Evolutionary conservation across 2,113 vertebrate genomes (phyloP), one percentile per base, ranked within the genome.

Genomic region (Carassius auratus): DNA sequence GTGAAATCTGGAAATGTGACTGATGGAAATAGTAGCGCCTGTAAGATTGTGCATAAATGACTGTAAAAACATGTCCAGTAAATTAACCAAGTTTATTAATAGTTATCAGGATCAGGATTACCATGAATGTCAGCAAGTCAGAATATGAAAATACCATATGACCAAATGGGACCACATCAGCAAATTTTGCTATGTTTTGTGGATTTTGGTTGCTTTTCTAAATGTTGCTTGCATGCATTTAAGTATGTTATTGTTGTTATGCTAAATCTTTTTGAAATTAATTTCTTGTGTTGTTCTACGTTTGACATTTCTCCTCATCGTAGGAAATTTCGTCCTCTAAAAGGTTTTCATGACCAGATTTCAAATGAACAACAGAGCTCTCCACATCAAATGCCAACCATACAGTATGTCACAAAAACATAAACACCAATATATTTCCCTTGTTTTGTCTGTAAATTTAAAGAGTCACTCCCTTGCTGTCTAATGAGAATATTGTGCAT

Each of bases 11-110:
- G 3, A 83, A 76, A 85, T 83, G 83, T 90, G 82, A 81, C 88
- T 82, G 80, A 87, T 13, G 88, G 84, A 90, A 90, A 91, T 88
- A 92, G 59, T 92, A 91, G 86, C 88, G 89, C 89, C 86, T 82
- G 81, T 87, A 68, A 78, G 84, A 87, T 38, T 89, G 87, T 87
- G 81, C 79, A 42, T 89, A 64, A 89, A 90, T 84, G 59, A 83
- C 84, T n/a, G 36, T 50, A 86, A 86, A 87, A 68, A 48, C 10
- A 42, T 76, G 38, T 66, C 61, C 9, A 77, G 26, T 64, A 10
- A 66, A 66, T 55, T 26, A 59, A 26, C 45, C 48, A 19, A 62
- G 13, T 57, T 59, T 62, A 38, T 79, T 38, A 80, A 80, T 45
- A 45, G 55, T 64, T 80, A 21, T 19, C 19, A 45, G 36, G 57